A percentile compares a stretch with the other conserved stretches of the same genome.
Evolutionary conservation across 2,888 invertebrate species (phyloP).

Genomic region (Tetropium fuscum): DNA sequence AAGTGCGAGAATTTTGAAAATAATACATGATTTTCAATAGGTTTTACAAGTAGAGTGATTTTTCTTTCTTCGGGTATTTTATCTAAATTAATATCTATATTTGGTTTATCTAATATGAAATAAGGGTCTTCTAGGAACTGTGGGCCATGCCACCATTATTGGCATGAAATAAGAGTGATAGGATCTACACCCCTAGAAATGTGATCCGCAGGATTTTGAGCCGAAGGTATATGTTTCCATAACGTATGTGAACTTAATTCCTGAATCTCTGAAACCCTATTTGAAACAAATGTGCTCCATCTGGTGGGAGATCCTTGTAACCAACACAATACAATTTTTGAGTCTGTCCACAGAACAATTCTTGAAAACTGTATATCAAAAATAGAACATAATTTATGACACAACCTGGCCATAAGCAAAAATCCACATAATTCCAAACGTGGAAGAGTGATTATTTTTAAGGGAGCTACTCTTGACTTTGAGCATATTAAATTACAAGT

Average conservation of each 20-base stretch:
- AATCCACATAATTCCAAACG: constrained; percentile 1
- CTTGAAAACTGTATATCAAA: neutral
- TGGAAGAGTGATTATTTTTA: constrained; percentile 29
- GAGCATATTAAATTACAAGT: constrained; percentile 18
- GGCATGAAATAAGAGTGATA: neutral
- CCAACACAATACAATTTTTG: neutral
- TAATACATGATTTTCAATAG: neutral
- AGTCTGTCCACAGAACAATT: neutral
- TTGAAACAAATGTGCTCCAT: neutral
- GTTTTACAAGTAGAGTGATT: neutral
- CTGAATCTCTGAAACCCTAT: neutral
- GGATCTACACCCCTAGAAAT: neutral
- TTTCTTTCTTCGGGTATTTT: neutral
- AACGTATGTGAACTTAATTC: neutral
- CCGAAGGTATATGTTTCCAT: neutral
- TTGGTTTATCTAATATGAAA: neutral
- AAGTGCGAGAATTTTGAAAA: too few relatives aligned
- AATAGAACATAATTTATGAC: neutral
- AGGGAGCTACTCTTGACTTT: constrained; percentile 34
- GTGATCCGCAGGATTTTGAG: neutral
- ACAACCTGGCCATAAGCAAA: neutral
- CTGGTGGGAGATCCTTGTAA: neutral
- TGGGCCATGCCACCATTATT: neutral
- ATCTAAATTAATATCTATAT: neutral
- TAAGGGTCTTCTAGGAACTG: neutral